Conservation (phyloP, 2,797 vertebrate species). For the Lacerta bilineata region DNA sequence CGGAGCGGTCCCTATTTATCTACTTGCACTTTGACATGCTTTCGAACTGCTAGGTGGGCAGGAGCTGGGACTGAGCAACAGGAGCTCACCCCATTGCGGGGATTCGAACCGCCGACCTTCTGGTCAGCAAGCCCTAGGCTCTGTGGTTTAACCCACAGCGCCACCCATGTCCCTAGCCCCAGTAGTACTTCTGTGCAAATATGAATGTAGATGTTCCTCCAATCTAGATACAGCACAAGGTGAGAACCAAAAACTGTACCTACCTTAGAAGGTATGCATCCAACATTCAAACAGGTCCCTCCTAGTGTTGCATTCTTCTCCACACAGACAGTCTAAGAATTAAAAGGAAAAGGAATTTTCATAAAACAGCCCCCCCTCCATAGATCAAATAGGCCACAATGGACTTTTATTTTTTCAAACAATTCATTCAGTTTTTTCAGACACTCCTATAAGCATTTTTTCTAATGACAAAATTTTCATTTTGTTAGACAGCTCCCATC, state of each 20-base stretch:
- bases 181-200: neutral
- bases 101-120: no score
- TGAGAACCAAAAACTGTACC: conserved; percentile 28
- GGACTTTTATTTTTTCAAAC: neutral
- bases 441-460: neutral
- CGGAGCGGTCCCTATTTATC: no score
- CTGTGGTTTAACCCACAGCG: no score
- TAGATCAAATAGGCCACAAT: neutral
- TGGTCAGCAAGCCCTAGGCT: no score
- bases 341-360: conserved; percentile 41
- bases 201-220: neutral
- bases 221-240: neutral
- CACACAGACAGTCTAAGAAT: conserved; percentile 91
- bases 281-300: conserved; percentile 97
- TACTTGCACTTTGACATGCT: no score
- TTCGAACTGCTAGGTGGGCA: no score
- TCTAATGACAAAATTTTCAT: neutral
- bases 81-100: no score
- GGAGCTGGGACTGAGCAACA: no score
- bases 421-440: conserved; percentile 16
- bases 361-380: neutral
- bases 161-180: no score
- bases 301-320: conserved; percentile 96
- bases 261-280: conserved; percentile 99
- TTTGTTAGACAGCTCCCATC: neutral